These are phyloP conservation scores for Melitaea athalia DNA, from an alignment of 2,888 invertebrate species.

Conservation along the genomic window DNA sequence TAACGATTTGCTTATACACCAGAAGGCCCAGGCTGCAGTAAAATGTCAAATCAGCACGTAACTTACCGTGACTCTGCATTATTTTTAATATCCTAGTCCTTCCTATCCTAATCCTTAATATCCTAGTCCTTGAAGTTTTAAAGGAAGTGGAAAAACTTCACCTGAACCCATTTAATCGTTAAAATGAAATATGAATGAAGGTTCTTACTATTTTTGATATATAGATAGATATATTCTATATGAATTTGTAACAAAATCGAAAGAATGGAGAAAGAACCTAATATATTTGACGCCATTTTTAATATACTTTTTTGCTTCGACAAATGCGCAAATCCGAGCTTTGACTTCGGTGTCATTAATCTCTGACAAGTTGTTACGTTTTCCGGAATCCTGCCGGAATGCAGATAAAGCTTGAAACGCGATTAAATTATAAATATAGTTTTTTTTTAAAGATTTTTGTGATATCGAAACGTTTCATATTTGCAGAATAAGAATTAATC, in stretches of 20 bases:
- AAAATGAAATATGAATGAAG: no score
- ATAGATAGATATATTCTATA: no score
- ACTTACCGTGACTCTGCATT: no score
- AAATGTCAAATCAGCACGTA: no score
- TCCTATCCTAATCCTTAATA: no score
- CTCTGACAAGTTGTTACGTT: slow-evolving; percentile 28
- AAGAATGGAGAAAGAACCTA: background rate
- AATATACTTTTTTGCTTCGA: slow-evolving; percentile 3
- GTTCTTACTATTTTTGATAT: no score
- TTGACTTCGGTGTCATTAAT: slow-evolving; percentile 29
- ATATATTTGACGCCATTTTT: slow-evolving; percentile 10
- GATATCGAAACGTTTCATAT: background rate
- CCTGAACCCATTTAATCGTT: no score
- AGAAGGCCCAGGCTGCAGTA: no score
- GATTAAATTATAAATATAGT: slow-evolving; percentile 5
- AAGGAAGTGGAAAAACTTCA: no score
- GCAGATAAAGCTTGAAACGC: slow-evolving; percentile 21
- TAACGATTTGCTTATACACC: no score
- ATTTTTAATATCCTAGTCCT: no score
- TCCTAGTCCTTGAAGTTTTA: no score
- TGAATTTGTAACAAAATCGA: background rate
- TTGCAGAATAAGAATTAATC: background rate
- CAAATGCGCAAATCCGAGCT: slow-evolving; percentile 24
- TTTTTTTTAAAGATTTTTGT: background rate
- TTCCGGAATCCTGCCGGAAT: slow-evolving; percentile 13